Percentiles rank a stretch among this genome's conserved stretches.
These are phyloP conservation scores for Macrobrachium nipponense DNA, from an alignment of 1,140 invertebrate species.

Conservation along the genomic window DNA sequence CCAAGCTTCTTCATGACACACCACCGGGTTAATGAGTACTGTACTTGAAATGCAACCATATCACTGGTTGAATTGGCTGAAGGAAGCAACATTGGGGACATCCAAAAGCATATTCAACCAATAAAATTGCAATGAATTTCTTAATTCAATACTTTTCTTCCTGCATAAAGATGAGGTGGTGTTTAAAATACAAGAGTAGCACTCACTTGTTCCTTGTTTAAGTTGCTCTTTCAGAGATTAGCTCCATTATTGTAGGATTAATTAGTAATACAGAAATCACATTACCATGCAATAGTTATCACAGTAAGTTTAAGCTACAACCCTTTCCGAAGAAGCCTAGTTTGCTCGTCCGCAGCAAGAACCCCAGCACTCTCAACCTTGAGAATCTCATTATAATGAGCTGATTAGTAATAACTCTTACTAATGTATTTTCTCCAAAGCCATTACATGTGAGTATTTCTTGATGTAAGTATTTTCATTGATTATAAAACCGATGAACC, in stretches of 20 bases:
- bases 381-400: neutral
- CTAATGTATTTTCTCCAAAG: no score
- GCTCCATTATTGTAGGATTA: constrained; percentile 53
- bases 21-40: constrained; percentile 27
- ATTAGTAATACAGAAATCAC: constrained; percentile 59
- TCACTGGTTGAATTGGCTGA: constrained; percentile 44
- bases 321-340: constrained; percentile 59
- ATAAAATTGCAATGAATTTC: constrained; percentile 6
- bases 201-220: constrained; percentile 40
- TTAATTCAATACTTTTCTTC: constrained; percentile 3
- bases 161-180: constrained; percentile 9
- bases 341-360: constrained; percentile 56
- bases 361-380: constrained; percentile 35
- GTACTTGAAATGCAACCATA: constrained; percentile 41
- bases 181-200: constrained; percentile 3
- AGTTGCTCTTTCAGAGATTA: constrained; percentile 52
- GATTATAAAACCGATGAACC: no score
- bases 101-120: constrained; percentile 33
- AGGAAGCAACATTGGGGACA: constrained; percentile 5
- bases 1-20: constrained; percentile 44
- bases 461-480: no score
- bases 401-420: neutral
- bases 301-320: constrained; percentile 60
- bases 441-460: no score
- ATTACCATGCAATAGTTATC: constrained; percentile 61